Evolutionary conservation across 2,888 invertebrate species (phyloP).

Genomic region (Penaeus monodon): DNA sequence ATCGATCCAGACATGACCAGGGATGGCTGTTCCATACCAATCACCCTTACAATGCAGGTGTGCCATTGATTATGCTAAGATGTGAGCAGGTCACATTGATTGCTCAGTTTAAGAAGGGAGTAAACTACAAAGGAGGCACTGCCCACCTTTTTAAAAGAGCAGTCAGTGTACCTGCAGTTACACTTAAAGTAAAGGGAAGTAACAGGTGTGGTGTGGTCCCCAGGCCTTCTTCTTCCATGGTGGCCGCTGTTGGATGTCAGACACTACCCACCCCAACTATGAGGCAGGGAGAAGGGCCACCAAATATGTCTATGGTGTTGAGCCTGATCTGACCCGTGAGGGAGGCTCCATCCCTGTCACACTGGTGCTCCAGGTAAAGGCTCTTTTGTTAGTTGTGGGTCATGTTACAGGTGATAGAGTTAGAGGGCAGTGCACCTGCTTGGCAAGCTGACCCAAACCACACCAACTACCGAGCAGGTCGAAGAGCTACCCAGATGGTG

Average conservation of each 20-base stretch:
- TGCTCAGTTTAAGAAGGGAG: background rate
- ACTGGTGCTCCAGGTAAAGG: slow-evolving; percentile 78
- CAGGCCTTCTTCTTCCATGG: slow-evolving; percentile 76
- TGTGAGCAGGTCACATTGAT: background rate
- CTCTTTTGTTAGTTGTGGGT: slow-evolving; percentile 49
- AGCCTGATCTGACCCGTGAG: slow-evolving; percentile 95
- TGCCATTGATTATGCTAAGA: slow-evolving; percentile 15
- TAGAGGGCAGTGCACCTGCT: slow-evolving; percentile 79
- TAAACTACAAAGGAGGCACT: background rate
- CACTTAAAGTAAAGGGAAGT: slow-evolving; percentile 9
- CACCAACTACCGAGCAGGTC: slow-evolving; percentile 92
- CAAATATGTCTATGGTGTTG: slow-evolving; percentile 86
- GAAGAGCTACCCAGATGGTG: slow-evolving; percentile 84
- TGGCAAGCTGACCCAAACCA: slow-evolving; percentile 95
- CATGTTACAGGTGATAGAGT: slow-evolving; percentile 73
- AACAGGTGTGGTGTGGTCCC: slow-evolving; percentile 21
- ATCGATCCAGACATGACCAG: slow-evolving; percentile 93
- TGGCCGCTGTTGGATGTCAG: slow-evolving; percentile 92
- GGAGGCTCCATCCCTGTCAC: slow-evolving; percentile 98
- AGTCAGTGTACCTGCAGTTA: slow-evolving; percentile 68
- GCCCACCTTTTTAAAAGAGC: slow-evolving; percentile 69
- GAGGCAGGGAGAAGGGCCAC: slow-evolving; percentile 87
- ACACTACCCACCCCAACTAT: slow-evolving; percentile 93
- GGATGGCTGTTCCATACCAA: slow-evolving; percentile 97
- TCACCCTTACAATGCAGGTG: slow-evolving; percentile 85